These are phyloP conservation scores for Conopomorpha cramerella DNA, from an alignment of 1,140 invertebrate genomes.

Conservation along the genomic window DNA sequence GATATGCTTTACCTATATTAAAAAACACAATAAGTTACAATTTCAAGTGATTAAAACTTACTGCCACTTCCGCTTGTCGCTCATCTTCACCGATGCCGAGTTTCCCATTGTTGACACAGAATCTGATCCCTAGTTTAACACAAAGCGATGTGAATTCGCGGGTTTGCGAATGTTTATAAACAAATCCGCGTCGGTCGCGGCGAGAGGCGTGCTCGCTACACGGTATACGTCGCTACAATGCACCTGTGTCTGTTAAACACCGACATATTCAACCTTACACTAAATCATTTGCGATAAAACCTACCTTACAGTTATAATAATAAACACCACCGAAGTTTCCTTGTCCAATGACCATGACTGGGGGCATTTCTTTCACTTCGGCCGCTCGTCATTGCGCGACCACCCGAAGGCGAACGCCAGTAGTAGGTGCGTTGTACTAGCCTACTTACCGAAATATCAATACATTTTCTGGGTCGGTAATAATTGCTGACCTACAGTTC, in stretches of 20 bases:
- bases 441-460: too few species aligned
- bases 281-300: background rate
- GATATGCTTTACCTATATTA: too few species aligned
- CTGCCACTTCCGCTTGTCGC: constrained; percentile 43
- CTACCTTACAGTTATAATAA: background rate
- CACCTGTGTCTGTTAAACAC: background rate
- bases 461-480: too few species aligned
- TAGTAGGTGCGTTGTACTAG: too few species aligned
- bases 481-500: too few species aligned
- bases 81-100: constrained; percentile 37
- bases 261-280: background rate
- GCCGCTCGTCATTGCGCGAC: too few species aligned
- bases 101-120: constrained; percentile 27
- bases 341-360: background rate
- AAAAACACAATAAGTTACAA: too few species aligned
- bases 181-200: background rate
- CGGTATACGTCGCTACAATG: background rate
- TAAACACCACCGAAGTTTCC: too few species aligned
- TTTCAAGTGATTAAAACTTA: too few species aligned
- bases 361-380: background rate
- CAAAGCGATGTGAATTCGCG: background rate
- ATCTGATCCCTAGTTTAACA: background rate
- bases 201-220: background rate
- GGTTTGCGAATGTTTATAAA: background rate
- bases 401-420: too few species aligned